Evolutionary conservation across 2,113 vertebrate species (phyloP).

Genomic region (Lagopus leucura): DNA sequence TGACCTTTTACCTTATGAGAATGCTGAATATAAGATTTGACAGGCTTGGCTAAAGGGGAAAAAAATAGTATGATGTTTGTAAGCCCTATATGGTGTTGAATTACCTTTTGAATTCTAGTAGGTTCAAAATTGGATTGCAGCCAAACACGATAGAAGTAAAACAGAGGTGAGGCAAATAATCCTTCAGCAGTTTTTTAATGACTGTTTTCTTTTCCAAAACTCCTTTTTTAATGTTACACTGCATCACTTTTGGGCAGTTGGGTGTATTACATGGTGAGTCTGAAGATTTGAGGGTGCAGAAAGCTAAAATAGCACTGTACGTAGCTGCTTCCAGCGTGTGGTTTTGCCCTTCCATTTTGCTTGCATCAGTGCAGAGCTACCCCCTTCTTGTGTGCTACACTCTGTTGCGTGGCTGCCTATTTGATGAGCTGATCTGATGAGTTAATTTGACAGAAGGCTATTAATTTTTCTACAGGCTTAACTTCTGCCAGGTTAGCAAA

Average conservation of each 20-base stretch:
- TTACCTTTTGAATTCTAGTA: neutral
- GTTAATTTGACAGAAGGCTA: neutral
- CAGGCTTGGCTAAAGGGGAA: neutral
- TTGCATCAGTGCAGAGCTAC: neutral
- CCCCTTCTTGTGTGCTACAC: neutral
- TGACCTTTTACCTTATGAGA: neutral
- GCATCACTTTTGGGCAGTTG: neutral
- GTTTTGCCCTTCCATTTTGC: neutral
- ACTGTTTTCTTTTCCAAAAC: neutral
- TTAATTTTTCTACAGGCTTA: neutral
- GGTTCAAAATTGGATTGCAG: neutral
- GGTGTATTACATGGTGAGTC: neutral
- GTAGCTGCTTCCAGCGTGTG: neutral
- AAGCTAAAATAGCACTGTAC: neutral
- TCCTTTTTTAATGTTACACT: neutral
- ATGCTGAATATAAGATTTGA: neutral
- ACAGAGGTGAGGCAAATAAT: neutral
- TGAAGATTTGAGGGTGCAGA: neutral
- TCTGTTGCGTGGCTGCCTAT: neutral
- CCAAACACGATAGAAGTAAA: neutral
- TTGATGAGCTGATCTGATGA: neutral
- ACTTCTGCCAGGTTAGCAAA: neutral
- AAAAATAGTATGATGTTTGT: neutral
- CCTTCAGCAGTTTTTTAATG: neutral
- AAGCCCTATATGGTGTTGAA: neutral